These are phyloP conservation scores for Ceratitis capitata DNA, from an alignment of 1,140 invertebrate genomes.

Conservation along the genomic window DNA sequence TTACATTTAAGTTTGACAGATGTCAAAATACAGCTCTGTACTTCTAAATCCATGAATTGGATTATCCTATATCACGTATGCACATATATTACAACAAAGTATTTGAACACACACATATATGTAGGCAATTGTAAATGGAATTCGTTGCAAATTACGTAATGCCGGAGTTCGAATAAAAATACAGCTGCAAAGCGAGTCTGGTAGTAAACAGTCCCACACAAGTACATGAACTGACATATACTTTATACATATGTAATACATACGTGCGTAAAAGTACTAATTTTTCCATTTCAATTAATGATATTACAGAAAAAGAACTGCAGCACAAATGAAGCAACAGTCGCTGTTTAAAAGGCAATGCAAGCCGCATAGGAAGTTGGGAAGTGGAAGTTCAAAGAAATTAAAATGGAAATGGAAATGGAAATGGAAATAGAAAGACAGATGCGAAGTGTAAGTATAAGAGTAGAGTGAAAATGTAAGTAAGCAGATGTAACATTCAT, in stretches of 20 bases:
- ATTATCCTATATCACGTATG: background rate
- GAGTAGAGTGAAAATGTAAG: background rate
- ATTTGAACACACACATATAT: background rate
- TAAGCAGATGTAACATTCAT: no score
- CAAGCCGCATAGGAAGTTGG: background rate
- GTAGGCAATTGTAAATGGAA: background rate
- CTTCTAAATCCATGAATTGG: no score
- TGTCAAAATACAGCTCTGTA: no score
- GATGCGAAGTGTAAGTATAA: background rate
- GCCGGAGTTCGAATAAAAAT: background rate
- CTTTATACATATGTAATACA: background rate
- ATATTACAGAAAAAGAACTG: background rate
- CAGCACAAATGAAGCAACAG: background rate
- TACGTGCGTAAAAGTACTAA: background rate
- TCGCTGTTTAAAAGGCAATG: background rate
- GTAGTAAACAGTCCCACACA: background rate
- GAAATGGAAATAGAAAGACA: background rate
- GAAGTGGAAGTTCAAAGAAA: background rate
- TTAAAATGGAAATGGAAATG: background rate
- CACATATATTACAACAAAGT: background rate
- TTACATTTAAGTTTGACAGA: no score
- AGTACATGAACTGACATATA: background rate
- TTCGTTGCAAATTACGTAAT: conserved; percentile 22
- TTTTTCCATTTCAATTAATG: background rate
- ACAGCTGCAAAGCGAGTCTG: background rate